Evolutionary conservation across 2,113 vertebrate genomes (phyloP), one percentile per base, ranked within the genome.

Genomic region (Anthoscopus minutus): DNA sequence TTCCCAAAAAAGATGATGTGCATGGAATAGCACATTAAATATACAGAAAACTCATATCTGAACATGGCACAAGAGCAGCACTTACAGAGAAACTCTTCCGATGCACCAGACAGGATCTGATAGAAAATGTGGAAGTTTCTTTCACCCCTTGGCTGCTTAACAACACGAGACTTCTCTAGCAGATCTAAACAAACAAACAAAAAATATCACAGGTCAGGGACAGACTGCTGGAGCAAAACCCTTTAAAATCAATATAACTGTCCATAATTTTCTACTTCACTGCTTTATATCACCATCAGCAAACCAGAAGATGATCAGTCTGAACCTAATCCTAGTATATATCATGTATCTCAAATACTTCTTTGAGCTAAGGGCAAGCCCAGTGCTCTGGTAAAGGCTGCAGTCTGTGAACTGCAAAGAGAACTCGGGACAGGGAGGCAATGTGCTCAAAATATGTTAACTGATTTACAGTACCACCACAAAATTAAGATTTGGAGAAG

Each of bases 51-150:
- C 22, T 69, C 22, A 1, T 10, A 54, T n/a, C 56, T 58, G 37
- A 62, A 51, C 70, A 66, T 3, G 27, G 9, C 31, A 61, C n/a
- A 73, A 67, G 65, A 22, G n/a, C 25, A 72, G 38, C 38, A 98
- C 99, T 98, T 98, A 99, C 99, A 97, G 74, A 99, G 99, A 30
- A 99, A 98, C 83, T 99, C 99, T 69, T 99, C 98, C 0, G 99
- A 99, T 62, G 98, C 99, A 70, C 99, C 99, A 33, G 99, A 99
- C 89, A 99, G 89, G 79, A 99, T 98, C 97, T 99, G 99, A 96
- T 99, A 99, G 97, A 99, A 99, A 96, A 99, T 85, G 81, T 99
- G 99, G 96, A 99, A 99, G 96, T 99, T 99, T 96, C 99, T 98
- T 98, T 99, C 99, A n/a, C 98, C 99, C 95, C 99, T 97, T 16